These are phyloP conservation scores for Linnaemya tessellans DNA, from an alignment of 2,888 invertebrate species.

Conservation along the genomic window DNA sequence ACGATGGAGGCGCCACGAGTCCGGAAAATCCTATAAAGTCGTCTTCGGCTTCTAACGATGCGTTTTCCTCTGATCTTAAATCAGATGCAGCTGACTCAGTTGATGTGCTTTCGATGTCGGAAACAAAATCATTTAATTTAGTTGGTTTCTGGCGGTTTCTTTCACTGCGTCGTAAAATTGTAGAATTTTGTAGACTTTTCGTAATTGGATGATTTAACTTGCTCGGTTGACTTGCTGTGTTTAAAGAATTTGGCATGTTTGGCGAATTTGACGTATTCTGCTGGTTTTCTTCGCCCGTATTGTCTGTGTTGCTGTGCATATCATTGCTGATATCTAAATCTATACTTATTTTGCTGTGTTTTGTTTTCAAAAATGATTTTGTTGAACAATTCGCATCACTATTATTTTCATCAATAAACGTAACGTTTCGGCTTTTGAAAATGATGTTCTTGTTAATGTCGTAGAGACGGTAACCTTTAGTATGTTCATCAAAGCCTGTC, in stretches of 20 bases:
- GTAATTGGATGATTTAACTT: not conserved
- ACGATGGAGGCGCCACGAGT: slow-evolving; percentile 27
- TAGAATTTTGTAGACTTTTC: not conserved
- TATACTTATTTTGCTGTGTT: slow-evolving; percentile 18
- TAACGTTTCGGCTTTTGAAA: slow-evolving; percentile 61
- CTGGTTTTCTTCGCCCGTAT: not conserved
- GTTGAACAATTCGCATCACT: not conserved
- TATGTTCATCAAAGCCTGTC: slow-evolving; percentile 59
- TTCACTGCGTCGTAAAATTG: slow-evolving; percentile 27
- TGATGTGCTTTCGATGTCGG: not conserved
- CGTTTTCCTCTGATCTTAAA: not conserved
- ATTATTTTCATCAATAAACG: slow-evolving; percentile 56
- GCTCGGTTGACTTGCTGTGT: not conserved
- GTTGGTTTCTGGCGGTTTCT: slow-evolving; percentile 3
- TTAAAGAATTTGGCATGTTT: not conserved
- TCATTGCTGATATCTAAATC: not conserved
- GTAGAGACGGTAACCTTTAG: slow-evolving; percentile 63
- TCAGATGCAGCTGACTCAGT: slow-evolving; percentile 9
- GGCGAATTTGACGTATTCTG: no score
- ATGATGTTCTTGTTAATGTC: slow-evolving; percentile 41
- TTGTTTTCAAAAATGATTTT: not conserved
- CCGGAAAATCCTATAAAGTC: slow-evolving; percentile 20
- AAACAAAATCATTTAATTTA: slow-evolving; percentile 6
- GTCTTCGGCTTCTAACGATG: slow-evolving; percentile 13
- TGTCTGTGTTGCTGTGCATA: no score